Percentiles rank a stretch among this genome's conserved stretches.
phyloP scores from a whole-genome alignment of 2,888 invertebrate genomes.

The Matsumyia berberina region DNA sequence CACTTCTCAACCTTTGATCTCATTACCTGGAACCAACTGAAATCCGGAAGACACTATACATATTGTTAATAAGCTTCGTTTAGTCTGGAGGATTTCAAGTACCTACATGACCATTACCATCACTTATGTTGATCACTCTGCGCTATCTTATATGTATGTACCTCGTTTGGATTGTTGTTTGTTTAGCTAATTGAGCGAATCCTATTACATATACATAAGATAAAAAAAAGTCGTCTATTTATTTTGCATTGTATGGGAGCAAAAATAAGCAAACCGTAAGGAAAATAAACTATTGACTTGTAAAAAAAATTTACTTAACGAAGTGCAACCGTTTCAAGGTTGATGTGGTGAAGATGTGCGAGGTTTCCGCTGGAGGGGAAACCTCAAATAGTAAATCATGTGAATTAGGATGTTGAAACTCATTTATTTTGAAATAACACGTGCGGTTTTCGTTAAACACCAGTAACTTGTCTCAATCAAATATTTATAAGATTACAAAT shows the following conservation, averaged over 20 bases:
- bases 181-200: slow-evolving; percentile 75
- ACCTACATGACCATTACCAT: slow-evolving; percentile 31
- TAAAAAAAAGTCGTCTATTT: slow-evolving; percentile 46
- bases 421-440: neutral
- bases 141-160: slow-evolving; percentile 48
- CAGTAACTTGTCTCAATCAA: neutral
- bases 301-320: slow-evolving; percentile 46
- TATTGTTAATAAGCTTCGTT: slow-evolving; percentile 66
- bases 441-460: neutral
- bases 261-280: slow-evolving; percentile 31
- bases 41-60: slow-evolving; percentile 36
- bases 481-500: neutral
- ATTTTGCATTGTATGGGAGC: slow-evolving; percentile 39
- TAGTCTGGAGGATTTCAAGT: slow-evolving; percentile 40
- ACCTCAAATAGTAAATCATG: slow-evolving; percentile 19
- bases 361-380: slow-evolving; percentile 13
- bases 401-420: slow-evolving; percentile 17
- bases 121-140: slow-evolving; percentile 26
- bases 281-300: slow-evolving; percentile 43
- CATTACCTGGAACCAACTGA: slow-evolving; percentile 30
- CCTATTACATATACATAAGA: slow-evolving; percentile 49
- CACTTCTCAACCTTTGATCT: slow-evolving; percentile 64
- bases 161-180: slow-evolving; percentile 54
- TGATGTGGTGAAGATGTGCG: slow-evolving; percentile 30
- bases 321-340: slow-evolving; percentile 68